phyloP scores from a whole-genome alignment of 2,113 vertebrate species.

The Microtus montanus region DNA sequence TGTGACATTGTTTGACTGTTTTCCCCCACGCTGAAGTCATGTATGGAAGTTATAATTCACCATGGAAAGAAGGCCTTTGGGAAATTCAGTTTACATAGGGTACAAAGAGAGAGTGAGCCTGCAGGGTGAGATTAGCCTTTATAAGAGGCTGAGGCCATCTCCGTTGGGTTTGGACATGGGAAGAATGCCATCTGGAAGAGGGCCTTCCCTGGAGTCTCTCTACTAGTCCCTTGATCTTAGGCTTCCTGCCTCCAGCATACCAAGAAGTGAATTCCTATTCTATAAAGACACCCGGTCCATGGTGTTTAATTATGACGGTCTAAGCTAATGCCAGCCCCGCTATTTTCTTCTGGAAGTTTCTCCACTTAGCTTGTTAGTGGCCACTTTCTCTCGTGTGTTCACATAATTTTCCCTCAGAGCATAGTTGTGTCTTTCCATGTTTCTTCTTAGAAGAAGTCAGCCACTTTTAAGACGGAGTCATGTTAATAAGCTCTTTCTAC shows the following conservation, averaged over 20 bases:
- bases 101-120: no score
- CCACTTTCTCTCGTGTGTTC: neutral
- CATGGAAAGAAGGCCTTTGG: neutral
- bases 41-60: neutral
- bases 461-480: neutral
- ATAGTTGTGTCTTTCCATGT: neutral
- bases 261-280: neutral
- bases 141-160: neutral
- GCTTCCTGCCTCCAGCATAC: neutral
- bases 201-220: neutral
- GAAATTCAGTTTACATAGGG: neutral
- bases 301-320: neutral
- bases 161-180: neutral
- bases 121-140: neutral
- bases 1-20: neutral
- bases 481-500: neutral
- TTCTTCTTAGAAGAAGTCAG: neutral
- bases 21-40: no score
- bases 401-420: neutral
- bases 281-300: accelerated
- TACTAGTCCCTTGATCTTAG: neutral
- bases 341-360: neutral
- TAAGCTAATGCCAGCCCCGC: neutral
- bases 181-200: neutral
- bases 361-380: neutral